These are phyloP conservation scores for Anniella stebbinsi DNA, from an alignment of 2,797 vertebrate species.

Conservation along the genomic window DNA sequence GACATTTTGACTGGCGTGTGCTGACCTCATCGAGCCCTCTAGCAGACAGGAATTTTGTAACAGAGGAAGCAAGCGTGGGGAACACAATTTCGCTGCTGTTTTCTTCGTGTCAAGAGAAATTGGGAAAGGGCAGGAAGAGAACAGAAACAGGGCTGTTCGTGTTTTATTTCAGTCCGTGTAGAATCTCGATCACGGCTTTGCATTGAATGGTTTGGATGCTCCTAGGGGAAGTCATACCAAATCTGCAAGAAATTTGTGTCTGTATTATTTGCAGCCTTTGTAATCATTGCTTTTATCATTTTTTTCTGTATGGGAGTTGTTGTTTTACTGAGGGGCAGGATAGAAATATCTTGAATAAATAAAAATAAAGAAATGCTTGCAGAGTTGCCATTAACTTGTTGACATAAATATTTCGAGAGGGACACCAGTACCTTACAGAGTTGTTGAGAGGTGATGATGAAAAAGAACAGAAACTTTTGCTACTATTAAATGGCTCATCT, in stretches of 20 bases:
- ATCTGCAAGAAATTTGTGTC: background rate
- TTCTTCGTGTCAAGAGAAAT: background rate
- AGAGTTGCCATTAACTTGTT: background rate
- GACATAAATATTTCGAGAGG: background rate
- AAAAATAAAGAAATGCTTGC: no score
- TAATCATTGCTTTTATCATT: no score
- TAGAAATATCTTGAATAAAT: no score
- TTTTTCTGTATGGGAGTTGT: no score
- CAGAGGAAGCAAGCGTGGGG: background rate
- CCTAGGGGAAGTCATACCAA: background rate
- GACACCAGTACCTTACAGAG: background rate
- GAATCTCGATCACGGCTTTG: background rate
- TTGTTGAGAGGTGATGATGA: no score
- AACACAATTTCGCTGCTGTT: background rate
- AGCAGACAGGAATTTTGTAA: background rate
- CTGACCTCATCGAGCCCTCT: constrained; percentile 22
- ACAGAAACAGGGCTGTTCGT: background rate
- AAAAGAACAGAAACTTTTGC: no score
- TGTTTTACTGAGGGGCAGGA: no score
- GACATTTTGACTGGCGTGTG: background rate
- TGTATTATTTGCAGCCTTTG: no score
- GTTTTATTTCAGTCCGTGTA: background rate
- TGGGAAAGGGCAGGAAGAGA: background rate
- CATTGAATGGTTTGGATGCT: background rate
- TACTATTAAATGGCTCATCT: no score